phyloP scores from a whole-genome alignment of 1,140 invertebrate genomes.

The Berghia stephanieae region DNA sequence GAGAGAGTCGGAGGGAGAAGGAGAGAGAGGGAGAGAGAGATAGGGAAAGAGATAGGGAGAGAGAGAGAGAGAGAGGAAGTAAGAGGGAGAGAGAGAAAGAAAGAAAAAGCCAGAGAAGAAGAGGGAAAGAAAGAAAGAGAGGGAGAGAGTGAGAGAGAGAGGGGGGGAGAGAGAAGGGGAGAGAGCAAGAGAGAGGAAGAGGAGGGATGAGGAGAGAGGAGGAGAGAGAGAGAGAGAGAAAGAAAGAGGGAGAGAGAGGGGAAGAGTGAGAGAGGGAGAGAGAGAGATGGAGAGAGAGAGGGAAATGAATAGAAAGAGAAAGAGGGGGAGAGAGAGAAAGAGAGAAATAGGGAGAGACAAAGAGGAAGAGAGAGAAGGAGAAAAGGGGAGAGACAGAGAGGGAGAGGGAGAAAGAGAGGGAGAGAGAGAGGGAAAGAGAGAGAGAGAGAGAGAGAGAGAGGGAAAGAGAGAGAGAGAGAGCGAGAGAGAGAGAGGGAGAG shows the following conservation, averaged over 20 bases:
- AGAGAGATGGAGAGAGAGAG: no score
- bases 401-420: neutral
- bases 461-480: no score
- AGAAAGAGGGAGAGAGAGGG: slow-evolving; percentile 12
- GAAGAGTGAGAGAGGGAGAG: no score
- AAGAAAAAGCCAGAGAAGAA: neutral
- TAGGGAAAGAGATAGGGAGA: neutral
- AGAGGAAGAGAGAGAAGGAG: no score
- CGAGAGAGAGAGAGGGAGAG: no score
- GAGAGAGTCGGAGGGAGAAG: no score
- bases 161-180: neutral
- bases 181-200: neutral
- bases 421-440: neutral
- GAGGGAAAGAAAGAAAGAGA: no score
- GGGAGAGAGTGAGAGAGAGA: neutral
- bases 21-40: no score
- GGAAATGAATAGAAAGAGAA: no score
- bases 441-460: neutral
- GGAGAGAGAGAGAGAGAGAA: neutral
- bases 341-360: no score
- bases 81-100: slow-evolving; percentile 11
- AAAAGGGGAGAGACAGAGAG: neutral
- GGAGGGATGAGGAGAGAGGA: no score
- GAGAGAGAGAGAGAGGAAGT: neutral
- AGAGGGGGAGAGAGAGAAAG: no score